Evolutionary conservation across 2,113 vertebrate genomes (phyloP), one percentile per base, ranked within the genome.

Genomic region (Channa argus): DNA sequence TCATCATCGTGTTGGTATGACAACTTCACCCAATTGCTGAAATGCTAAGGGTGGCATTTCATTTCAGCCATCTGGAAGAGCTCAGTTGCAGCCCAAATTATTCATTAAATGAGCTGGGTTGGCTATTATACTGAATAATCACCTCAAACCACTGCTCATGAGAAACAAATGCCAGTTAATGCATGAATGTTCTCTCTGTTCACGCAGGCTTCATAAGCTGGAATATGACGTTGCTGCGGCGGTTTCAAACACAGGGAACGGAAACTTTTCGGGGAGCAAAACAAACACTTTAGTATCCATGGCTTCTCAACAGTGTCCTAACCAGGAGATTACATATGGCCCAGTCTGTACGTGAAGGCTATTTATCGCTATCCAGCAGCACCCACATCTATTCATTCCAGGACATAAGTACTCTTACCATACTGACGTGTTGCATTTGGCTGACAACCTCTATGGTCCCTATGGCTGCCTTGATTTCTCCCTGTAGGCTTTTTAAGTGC

Each of bases 251-350:
- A 36, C 54, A 58, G 73, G 83, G 66, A 88, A 79, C 69, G 70
- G 84, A 89, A 91, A 90, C 83, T 79, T 86, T 91, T 89, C 7
- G 53, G 82, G 78, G 78, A 84, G 77, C 61, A 92, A 93, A 85
- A 91, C 88, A 93, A 93, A 90, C 88, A 86, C 37, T 75, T 80
- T 45, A 49, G 86, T 91, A 87, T 88, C 88, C 89, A 92, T 83
- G 84, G 89, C 77, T 79, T 84, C 80, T 70, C 71, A 67, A 53
- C 43, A 24, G 79, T 36, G 71, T 66, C 63, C 54, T 70, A 81
- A 79, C 67, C 76, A 45, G 50, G 53, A 65, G 79, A 81, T 78
- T 84, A 73, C 68, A 56, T 78, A 76, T 68, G 70, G 80, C 64
- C 69, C 13, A 1, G 68, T 52, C 63, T 49, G 38, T 61, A 63